These are phyloP conservation scores for Nowickia ferox DNA, from an alignment of 2,888 invertebrate genomes.

Conservation along the genomic window DNA sequence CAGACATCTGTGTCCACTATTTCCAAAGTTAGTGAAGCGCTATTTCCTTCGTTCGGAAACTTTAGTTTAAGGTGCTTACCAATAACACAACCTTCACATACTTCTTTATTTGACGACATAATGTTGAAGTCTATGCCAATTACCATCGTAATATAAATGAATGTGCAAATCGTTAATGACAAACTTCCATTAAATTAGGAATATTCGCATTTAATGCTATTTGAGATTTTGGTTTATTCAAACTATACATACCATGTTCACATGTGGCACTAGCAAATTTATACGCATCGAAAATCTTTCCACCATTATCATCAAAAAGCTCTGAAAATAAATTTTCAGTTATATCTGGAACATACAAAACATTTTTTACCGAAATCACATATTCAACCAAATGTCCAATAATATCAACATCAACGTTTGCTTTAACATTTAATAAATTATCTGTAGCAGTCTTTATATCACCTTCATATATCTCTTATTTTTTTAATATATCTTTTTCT, in stretches of 20 bases:
- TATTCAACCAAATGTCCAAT: too few relatives aligned
- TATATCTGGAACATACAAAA: too few relatives aligned
- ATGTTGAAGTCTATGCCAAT: slow-evolving; percentile 25
- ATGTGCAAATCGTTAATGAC: slow-evolving; percentile 38
- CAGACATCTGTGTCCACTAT: slow-evolving; percentile 78
- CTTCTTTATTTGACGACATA: slow-evolving; percentile 15
- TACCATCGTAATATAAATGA: slow-evolving; percentile 31
- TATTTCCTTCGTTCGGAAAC: slow-evolving; percentile 66
- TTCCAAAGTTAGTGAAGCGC: slow-evolving; percentile 74
- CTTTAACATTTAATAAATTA: not conserved
- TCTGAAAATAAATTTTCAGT: too few relatives aligned
- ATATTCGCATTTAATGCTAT: not conserved
- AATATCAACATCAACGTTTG: not conserved
- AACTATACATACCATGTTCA: too few relatives aligned
- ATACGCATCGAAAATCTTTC: not conserved
- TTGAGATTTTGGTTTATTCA: not conserved
- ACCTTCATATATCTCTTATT: slow-evolving; percentile 1
- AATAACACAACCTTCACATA: slow-evolving; percentile 67
- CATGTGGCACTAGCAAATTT: not conserved
- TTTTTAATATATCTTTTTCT: too few relatives aligned
- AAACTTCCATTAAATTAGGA: not conserved
- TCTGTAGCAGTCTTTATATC: not conserved
- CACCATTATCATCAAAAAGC: slow-evolving; percentile 22
- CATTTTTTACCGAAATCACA: too few relatives aligned
- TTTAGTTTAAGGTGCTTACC: slow-evolving; percentile 73